These are phyloP conservation scores for Epistrophella euchroma DNA, from an alignment of 2,888 invertebrate genomes.

Conservation along the genomic window DNA sequence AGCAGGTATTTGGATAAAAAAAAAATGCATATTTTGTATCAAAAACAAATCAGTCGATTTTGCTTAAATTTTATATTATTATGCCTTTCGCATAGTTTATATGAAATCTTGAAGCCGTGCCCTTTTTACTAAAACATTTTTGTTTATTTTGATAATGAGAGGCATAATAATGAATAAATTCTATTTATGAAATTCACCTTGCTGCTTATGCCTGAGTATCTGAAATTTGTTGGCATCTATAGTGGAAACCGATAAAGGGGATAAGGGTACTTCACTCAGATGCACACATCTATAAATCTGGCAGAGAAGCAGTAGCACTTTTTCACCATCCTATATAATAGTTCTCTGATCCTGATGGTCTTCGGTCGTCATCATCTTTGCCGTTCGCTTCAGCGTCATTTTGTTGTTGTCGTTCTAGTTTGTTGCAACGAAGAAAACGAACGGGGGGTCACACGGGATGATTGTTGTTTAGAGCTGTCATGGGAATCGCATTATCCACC, in stretches of 20 bases:
- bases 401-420: constrained; percentile 51
- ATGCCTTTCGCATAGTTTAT: no score
- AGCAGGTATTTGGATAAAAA: no score
- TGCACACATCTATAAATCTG: constrained; percentile 72
- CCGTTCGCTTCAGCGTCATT: constrained; percentile 48
- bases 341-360: constrained; percentile 33
- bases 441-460: constrained; percentile 62
- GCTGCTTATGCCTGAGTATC: not conserved
- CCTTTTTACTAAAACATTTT: no score
- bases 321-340: constrained; percentile 61
- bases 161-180: no score
- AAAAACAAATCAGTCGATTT: no score
- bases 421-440: not conserved
- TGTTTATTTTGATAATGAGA: no score
- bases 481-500: constrained; percentile 76
- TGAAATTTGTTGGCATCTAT: constrained; percentile 19
- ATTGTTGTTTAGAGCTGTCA: constrained; percentile 75
- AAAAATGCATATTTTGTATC: no score
- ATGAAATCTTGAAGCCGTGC: no score
- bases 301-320: constrained; percentile 72
- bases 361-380: constrained; percentile 31
- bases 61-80: no score
- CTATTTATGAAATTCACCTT: constrained; percentile 27
- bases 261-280: constrained; percentile 48
- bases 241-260: constrained; percentile 13